A percentile compares a stretch with the other conserved stretches of the same genome.
Evolutionary conservation across 2,888 invertebrate species (phyloP).

Genomic region (Napeogenes sylphis): DNA sequence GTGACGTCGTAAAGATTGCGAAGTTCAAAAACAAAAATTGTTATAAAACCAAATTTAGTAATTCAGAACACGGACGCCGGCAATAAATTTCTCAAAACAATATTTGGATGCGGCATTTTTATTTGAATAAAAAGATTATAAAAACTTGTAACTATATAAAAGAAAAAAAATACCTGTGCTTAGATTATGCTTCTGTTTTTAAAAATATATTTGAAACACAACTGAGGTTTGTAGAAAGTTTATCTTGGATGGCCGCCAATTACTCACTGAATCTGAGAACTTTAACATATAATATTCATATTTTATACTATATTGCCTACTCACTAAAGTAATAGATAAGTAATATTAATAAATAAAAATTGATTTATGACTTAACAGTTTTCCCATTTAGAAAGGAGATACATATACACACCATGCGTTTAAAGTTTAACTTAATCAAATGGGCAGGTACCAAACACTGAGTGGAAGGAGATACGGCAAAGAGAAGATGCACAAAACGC

Average conservation of each 20-base stretch:
- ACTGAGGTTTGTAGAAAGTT: background rate
- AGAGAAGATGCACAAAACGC: slow-evolving; percentile 70
- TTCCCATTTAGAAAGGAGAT: too few species aligned
- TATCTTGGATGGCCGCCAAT: slow-evolving; percentile 8
- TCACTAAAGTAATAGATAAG: background rate
- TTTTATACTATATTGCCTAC: background rate
- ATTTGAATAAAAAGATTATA: slow-evolving; percentile 9
- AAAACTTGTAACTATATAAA: background rate
- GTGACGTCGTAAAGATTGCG: slow-evolving; percentile 35
- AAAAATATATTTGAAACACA: background rate
- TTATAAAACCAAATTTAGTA: slow-evolving; percentile 51
- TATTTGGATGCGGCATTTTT: slow-evolving; percentile 41
- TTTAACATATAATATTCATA: background rate
- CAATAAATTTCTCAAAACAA: slow-evolving; percentile 59
- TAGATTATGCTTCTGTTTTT: background rate
- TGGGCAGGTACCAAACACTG: slow-evolving; percentile 47
- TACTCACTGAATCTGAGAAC: background rate
- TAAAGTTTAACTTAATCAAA: slow-evolving; percentile 20
- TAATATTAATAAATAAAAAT: too few species aligned
- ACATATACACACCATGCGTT: too few species aligned
- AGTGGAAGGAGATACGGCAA: slow-evolving; percentile 49
- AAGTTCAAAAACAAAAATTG: slow-evolving; percentile 43
- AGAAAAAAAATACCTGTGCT: background rate
- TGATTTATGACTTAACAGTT: too few species aligned
- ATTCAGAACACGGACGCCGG: slow-evolving; percentile 51